Conservation (phyloP, 2,113 vertebrate species). For the Dipodomys merriami region DNA sequence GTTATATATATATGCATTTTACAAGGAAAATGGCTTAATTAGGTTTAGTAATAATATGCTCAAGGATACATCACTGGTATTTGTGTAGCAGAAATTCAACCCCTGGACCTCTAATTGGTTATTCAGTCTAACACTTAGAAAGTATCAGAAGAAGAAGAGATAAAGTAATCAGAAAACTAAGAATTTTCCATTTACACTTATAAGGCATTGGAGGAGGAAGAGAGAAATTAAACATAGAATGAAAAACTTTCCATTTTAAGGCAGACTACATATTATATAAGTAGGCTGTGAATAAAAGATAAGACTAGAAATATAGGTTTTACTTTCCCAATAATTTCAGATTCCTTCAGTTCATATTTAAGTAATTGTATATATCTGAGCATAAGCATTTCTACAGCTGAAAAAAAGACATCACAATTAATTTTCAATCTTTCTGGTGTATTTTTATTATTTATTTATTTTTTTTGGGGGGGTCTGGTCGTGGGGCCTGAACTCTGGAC, state of each 20-base stretch:
- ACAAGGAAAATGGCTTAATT: slow-evolving; percentile 1
- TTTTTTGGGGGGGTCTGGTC: too few species aligned
- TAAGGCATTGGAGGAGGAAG: slow-evolving; percentile 1
- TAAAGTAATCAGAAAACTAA: slow-evolving; percentile 59
- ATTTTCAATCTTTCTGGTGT: not conserved
- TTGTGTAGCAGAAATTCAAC: slow-evolving; percentile 20
- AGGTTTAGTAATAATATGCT: not conserved
- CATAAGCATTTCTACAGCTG: not conserved
- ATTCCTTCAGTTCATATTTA: slow-evolving; percentile 29
- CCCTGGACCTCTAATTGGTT: slow-evolving; percentile 13
- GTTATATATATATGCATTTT: not conserved
- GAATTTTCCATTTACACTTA: slow-evolving; percentile 45
- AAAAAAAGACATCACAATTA: not conserved
- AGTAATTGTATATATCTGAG: slow-evolving; percentile 23
- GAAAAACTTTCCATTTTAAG: slow-evolving; percentile 56
- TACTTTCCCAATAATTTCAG: slow-evolving; percentile 39
- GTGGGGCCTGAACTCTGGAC: too few species aligned
- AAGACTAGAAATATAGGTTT: slow-evolving; percentile 34
- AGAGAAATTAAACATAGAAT: slow-evolving; percentile 42
- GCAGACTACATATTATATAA: slow-evolving; percentile 18
- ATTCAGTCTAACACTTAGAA: slow-evolving; percentile 30
- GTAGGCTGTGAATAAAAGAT: not conserved
- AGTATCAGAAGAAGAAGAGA: slow-evolving; percentile 37
- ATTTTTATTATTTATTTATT: not conserved
- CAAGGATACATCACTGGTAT: not conserved